phyloP scores from a whole-genome alignment of 1,140 invertebrate genomes.

The Leptonema lineaticorne region DNA sequence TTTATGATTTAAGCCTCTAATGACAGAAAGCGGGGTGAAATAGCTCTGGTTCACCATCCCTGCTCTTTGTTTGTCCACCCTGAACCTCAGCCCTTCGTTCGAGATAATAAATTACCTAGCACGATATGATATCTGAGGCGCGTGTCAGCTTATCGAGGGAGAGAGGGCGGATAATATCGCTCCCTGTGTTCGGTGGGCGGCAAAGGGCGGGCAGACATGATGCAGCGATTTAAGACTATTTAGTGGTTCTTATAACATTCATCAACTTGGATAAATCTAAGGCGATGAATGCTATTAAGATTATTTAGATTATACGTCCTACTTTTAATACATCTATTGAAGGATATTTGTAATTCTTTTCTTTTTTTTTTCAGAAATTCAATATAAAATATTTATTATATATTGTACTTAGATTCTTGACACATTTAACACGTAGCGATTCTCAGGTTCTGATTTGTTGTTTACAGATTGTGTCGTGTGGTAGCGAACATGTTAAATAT shows the following conservation, averaged over 20 bases:
- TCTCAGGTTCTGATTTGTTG: too few relatives aligned
- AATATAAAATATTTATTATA: too few relatives aligned
- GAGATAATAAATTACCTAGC: slow-evolving; percentile 33
- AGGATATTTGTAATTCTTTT: too few relatives aligned
- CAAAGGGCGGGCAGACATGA: slow-evolving; percentile 17
- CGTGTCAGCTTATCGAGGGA: slow-evolving; percentile 31
- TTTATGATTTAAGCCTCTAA: slow-evolving; percentile 38
- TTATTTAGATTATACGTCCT: neutral
- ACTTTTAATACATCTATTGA: too few relatives aligned
- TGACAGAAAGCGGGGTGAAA: slow-evolving; percentile 17
- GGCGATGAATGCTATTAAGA: too few relatives aligned
- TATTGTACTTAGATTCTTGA: too few relatives aligned
- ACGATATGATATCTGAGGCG: slow-evolving; percentile 37
- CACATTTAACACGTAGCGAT: too few relatives aligned
- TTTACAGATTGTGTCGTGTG: too few relatives aligned
- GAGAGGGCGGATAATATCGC: slow-evolving; percentile 19
- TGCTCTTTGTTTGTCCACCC: neutral
- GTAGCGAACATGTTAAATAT: too few relatives aligned
- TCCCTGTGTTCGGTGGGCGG: neutral
- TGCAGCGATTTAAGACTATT: slow-evolving; percentile 30
- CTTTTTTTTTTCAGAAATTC: too few relatives aligned
- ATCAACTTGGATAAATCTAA: slow-evolving; percentile 8
- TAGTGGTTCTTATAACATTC: slow-evolving; percentile 24
- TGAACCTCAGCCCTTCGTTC: neutral
- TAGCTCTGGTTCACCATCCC: slow-evolving; percentile 1